These are phyloP conservation scores for Phaetusa simplex DNA, from an alignment of 2,113 vertebrate species.

Conservation along the genomic window DNA sequence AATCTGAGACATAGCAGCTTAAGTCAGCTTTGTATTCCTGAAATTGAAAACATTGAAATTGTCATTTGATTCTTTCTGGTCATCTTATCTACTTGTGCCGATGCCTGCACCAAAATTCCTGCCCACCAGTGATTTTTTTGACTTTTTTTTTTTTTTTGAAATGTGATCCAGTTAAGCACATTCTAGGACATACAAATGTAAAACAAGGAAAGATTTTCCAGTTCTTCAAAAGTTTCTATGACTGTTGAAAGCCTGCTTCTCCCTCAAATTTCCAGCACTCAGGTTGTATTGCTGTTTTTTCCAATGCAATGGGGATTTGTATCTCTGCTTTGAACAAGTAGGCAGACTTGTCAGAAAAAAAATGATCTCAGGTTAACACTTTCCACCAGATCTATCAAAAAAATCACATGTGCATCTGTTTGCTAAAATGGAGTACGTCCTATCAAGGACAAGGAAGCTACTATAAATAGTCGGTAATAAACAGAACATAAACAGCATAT, in stretches of 20 bases:
- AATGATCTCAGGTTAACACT: not conserved
- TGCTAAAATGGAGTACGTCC: not conserved
- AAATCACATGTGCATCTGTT: not conserved
- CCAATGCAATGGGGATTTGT: not conserved
- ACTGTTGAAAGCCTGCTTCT: not conserved
- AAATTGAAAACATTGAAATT: not conserved
- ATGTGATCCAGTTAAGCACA: not conserved
- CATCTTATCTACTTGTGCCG: not conserved
- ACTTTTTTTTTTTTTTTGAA: not conserved
- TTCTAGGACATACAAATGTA: not conserved
- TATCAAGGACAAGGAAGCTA: not conserved
- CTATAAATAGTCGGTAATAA: not conserved
- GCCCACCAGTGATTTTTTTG: not conserved
- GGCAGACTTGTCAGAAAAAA: not conserved
- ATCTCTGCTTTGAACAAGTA: not conserved
- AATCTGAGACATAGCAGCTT: not conserved
- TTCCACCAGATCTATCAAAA: not conserved
- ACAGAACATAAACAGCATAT: constrained; percentile 2
- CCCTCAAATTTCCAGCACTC: not conserved
- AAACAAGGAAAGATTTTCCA: not conserved
- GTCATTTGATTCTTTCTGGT: not conserved
- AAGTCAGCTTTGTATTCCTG: not conserved
- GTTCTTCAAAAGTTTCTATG: not conserved
- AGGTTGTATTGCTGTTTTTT: not conserved
- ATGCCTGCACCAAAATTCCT: not conserved